phyloP scores from a whole-genome alignment of 1,140 invertebrate species.

The Drusus annulatus region DNA sequence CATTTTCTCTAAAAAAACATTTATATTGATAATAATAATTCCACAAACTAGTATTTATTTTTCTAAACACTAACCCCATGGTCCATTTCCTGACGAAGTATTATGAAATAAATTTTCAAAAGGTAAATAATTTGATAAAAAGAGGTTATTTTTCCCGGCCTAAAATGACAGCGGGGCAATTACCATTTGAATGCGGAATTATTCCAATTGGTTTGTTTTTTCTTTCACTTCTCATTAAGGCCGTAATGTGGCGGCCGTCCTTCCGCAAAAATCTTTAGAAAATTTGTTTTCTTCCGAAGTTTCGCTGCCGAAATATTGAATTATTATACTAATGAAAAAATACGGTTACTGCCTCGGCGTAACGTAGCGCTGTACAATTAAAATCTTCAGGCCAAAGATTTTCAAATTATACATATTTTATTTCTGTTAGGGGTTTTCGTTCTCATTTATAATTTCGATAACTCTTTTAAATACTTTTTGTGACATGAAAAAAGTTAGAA shows the following conservation, averaged over 20 bases:
- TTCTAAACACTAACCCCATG: no score
- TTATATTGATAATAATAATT: no score
- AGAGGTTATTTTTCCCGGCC: not conserved
- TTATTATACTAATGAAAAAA: conserved; percentile 52
- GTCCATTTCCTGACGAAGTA: not conserved
- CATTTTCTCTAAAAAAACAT: no score
- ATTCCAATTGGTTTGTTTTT: conserved; percentile 10
- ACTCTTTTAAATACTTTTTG: no score
- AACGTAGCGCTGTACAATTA: not conserved
- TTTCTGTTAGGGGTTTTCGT: no score
- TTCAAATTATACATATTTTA: no score
- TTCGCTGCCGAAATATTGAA: conserved; percentile 45
- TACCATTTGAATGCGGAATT: conserved; percentile 10
- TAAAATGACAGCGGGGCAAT: not conserved
- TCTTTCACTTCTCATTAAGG: conserved; percentile 2
- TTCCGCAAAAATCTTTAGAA: not conserved
- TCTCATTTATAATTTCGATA: no score
- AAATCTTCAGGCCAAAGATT: no score
- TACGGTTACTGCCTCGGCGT: conserved; percentile 30
- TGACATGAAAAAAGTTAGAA: no score
- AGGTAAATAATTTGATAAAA: not conserved
- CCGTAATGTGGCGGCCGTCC: not conserved
- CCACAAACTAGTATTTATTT: no score
- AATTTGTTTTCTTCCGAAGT: conserved; percentile 33
- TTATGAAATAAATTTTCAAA: not conserved